Evolutionary conservation across 2,113 vertebrate genomes (phyloP), one percentile per base, ranked within the genome.

Genomic region (Loxodonta africana): DNA sequence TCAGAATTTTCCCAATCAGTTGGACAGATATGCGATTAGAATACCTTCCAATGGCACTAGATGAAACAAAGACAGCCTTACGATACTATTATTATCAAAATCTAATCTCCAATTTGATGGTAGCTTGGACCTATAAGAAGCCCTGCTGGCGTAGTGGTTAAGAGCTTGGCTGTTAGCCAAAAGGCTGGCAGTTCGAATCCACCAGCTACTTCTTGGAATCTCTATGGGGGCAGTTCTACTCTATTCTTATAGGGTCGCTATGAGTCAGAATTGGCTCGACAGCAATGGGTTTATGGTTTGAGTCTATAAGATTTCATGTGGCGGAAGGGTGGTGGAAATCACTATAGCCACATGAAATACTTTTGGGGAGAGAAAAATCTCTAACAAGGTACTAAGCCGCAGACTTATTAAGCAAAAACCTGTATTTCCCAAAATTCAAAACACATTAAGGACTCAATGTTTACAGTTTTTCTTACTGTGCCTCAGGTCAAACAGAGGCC

Each of bases 21-120:
- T 80, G 2, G 57, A 76, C 60, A 71, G 71, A 73, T 76, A 78
- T 65, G 63, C 41, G 93, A 89, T 57, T 0, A 51, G 86, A 26
- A 88, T 33, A 82, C 33, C 67, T 87, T 83, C n/a, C 80, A 10
- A 28, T 53, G 78, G 33, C 23, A 44, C 17, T 71, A 77, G 8
- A 92, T 28, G 80, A 92, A 97, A 96, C 28, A 77, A 51, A 37
- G 37, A 5, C 69, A 88, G 82, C 44, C 69, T 93, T 65, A 84
- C 37, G 25, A 57, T 23, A 26, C 12, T 37, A 12, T 63, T 37
- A 3, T 90, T 97, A 90, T 26, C 1, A 89, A 44, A 33, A 87
- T 14, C 62, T 71, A 28, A 26, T 74, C 10, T 95, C 95, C 51
- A 51, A 57, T 41, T 28, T 62, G 62, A 26, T 73, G 48, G 23